These are phyloP conservation scores for Patella depressa DNA, from an alignment of 2,888 invertebrate species.

Conservation along the genomic window DNA sequence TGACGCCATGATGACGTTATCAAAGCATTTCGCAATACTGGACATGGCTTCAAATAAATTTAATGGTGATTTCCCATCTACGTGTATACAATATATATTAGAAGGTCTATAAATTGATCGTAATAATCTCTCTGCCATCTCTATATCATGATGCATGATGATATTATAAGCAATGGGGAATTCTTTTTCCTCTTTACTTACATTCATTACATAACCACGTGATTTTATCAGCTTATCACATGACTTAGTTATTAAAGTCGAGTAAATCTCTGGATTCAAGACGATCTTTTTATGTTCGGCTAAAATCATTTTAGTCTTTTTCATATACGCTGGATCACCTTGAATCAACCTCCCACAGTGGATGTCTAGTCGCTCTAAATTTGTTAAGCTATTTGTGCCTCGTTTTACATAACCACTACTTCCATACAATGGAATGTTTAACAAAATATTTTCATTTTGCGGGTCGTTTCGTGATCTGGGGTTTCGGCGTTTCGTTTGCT, in stretches of 20 bases:
- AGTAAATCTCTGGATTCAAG: background rate
- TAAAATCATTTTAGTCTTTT: background rate
- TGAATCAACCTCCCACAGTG: background rate
- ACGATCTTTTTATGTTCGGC: background rate
- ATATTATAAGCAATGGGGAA: background rate
- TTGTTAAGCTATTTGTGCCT: background rate
- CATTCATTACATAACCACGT: background rate
- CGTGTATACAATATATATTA: conserved; percentile 2
- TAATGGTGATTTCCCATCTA: background rate
- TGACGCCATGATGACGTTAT: background rate
- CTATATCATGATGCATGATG: background rate
- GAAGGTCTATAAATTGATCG: background rate
- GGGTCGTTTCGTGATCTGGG: too few species aligned
- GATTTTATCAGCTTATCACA: background rate
- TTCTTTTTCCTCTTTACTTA: background rate
- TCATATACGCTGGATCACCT: background rate
- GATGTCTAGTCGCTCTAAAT: background rate
- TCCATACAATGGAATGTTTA: background rate
- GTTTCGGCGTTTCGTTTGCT: too few species aligned
- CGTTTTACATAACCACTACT: background rate
- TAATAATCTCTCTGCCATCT: background rate
- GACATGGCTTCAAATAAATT: background rate
- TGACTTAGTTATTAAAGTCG: background rate
- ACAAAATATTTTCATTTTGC: background rate
- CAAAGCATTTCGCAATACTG: background rate